phyloP scores from a whole-genome alignment of 2,113 vertebrate genomes.

The Corythornis madagascariensis region DNA sequence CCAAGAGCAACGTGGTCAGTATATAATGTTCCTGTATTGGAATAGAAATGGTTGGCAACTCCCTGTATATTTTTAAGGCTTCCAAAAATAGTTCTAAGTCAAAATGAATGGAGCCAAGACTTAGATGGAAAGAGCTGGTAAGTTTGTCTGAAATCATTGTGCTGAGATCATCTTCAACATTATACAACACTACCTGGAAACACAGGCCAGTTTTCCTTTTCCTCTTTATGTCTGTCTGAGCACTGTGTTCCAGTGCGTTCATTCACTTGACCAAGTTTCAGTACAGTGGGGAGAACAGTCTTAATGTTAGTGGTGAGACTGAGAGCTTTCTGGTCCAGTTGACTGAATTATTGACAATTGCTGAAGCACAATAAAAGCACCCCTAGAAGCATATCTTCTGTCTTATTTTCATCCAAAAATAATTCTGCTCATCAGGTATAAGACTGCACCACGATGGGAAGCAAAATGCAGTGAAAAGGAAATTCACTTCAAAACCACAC shows the following conservation, averaged over 20 bases:
- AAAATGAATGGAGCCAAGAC: conserved; percentile 47
- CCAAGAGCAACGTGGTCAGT: not conserved
- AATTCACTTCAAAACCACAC: not conserved
- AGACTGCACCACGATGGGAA: not conserved
- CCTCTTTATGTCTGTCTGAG: not conserved
- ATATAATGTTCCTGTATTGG: not conserved
- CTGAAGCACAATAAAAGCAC: not conserved
- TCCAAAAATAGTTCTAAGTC: conserved; percentile 61
- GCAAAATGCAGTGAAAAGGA: not conserved
- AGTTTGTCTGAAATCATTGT: conserved; percentile 1
- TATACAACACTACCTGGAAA: not conserved
- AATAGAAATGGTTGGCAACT: conserved; percentile 43
- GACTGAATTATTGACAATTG: not conserved
- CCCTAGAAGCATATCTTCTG: not conserved
- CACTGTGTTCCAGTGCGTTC: not conserved
- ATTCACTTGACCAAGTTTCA: not conserved
- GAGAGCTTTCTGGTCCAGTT: not conserved
- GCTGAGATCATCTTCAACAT: conserved; percentile 46
- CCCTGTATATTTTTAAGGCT: conserved; percentile 64
- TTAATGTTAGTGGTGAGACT: not conserved
- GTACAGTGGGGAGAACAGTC: not conserved
- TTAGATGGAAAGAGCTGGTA: conserved; percentile 58
- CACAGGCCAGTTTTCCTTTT: not conserved
- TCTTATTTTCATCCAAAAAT: not conserved
- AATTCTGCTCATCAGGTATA: not conserved